phyloP scores from a whole-genome alignment of 2,797 vertebrate species.

The Lithobates sylvaticus region DNA sequence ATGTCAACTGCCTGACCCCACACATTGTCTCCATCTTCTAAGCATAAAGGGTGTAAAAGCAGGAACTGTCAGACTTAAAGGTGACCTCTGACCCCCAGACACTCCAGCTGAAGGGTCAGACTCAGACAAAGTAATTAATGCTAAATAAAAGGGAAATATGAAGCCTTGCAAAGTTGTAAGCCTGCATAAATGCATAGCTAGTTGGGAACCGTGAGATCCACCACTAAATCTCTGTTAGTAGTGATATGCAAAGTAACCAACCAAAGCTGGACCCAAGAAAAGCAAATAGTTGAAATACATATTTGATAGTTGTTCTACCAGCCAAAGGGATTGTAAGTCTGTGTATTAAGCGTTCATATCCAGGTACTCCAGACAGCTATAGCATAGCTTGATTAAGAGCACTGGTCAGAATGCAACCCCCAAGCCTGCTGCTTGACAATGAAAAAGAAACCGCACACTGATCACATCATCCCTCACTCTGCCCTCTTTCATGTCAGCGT shows the following conservation, averaged over 20 bases:
- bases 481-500: too few relatives aligned
- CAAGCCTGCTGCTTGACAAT: background rate
- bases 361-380: background rate
- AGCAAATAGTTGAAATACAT: background rate
- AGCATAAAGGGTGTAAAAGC: background rate
- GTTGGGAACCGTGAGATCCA: background rate
- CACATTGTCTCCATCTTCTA: background rate
- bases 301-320: background rate
- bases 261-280: background rate
- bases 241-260: background rate
- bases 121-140: background rate
- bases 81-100: background rate
- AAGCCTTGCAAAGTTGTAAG: background rate
- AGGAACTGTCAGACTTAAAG: background rate
- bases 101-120: background rate
- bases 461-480: too few relatives aligned
- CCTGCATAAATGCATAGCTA: too few relatives aligned
- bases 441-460: background rate
- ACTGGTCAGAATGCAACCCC: background rate
- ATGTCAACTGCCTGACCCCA: background rate
- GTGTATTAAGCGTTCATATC: background rate
- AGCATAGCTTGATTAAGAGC: background rate
- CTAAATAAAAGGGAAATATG: background rate
- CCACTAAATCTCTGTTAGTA: background rate
- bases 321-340: background rate